phyloP scores from a whole-genome alignment of 2,888 invertebrate species.

The Plusia festucae region DNA sequence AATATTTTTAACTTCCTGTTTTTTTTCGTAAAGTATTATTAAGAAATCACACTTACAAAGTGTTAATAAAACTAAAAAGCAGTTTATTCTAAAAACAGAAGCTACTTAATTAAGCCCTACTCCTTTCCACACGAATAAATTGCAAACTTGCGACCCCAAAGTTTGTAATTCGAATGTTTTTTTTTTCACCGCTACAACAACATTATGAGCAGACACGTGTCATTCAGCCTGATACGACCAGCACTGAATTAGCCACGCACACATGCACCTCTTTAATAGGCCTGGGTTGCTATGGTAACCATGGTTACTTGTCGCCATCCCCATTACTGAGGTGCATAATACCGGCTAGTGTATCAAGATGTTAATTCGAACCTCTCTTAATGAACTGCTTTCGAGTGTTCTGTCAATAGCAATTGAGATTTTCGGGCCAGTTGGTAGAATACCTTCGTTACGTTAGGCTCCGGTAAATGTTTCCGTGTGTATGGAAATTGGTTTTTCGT shows the following conservation, averaged over 20 bases:
- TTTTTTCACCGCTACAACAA: slow-evolving; percentile 73
- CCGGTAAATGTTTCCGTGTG: slow-evolving; percentile 10
- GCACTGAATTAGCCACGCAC: slow-evolving; percentile 77
- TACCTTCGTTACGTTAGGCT: slow-evolving; percentile 36
- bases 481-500: slow-evolving; percentile 21
- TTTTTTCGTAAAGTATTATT: background rate
- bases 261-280: slow-evolving; percentile 77
- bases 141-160: slow-evolving; percentile 50
- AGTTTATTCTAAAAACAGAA: slow-evolving; percentile 26
- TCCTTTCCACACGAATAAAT: slow-evolving; percentile 51
- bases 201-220: slow-evolving; percentile 73
- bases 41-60: background rate
- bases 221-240: slow-evolving; percentile 57
- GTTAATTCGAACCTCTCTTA: slow-evolving; percentile 67
- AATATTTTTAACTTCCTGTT: no score
- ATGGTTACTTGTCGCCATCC: slow-evolving; percentile 38
- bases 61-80: slow-evolving; percentile 10
- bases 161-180: slow-evolving; percentile 67
- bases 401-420: slow-evolving; percentile 53
- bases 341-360: slow-evolving; percentile 66
- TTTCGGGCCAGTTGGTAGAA: slow-evolving; percentile 28
- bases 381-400: slow-evolving; percentile 66
- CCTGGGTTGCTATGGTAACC: slow-evolving; percentile 57
- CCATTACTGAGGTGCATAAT: slow-evolving; percentile 62
- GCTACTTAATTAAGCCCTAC: slow-evolving; percentile 41